Conservation (phyloP, 1,140 invertebrate genomes). For the Mactra quadrangularis region DNA sequence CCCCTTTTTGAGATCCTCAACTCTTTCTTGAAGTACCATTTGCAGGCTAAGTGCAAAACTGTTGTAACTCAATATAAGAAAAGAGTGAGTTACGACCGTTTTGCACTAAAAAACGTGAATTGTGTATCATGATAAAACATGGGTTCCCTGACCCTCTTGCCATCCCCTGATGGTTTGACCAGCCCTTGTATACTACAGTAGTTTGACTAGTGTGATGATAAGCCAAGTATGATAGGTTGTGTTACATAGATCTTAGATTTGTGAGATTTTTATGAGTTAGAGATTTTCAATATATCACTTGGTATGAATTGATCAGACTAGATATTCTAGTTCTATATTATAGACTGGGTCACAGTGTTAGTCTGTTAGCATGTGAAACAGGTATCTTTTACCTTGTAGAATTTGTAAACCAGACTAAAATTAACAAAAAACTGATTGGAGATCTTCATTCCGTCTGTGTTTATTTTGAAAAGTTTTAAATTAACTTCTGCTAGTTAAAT, state of each 20-base stretch:
- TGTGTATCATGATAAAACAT: too few relatives aligned
- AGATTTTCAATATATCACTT: conserved; percentile 12
- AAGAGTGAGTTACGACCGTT: too few relatives aligned
- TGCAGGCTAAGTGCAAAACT: too few relatives aligned
- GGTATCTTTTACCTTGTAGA: background rate
- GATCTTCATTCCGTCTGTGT: conserved; percentile 25
- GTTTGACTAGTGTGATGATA: background rate
- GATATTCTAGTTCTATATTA: background rate
- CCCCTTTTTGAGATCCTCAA: too few relatives aligned
- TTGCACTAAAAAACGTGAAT: too few relatives aligned
- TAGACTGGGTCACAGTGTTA: conserved; percentile 5
- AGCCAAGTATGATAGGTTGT: background rate
- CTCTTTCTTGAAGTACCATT: too few relatives aligned
- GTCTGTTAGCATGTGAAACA: background rate
- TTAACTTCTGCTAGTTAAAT: too few relatives aligned
- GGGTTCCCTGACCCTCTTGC: too few relatives aligned
- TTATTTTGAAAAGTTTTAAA: conserved; percentile 19
- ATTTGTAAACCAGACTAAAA: background rate
- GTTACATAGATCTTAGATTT: background rate
- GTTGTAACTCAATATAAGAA: too few relatives aligned
- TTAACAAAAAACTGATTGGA: conserved; percentile 2
- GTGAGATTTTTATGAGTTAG: background rate
- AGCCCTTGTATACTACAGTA: background rate
- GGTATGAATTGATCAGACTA: conserved; percentile 18
- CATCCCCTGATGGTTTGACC: too few relatives aligned